Percentiles rank a stretch among this genome's conserved stretches.
phyloP scores from a whole-genome alignment of 2,888 invertebrate genomes.

The Byasa hedistus region DNA sequence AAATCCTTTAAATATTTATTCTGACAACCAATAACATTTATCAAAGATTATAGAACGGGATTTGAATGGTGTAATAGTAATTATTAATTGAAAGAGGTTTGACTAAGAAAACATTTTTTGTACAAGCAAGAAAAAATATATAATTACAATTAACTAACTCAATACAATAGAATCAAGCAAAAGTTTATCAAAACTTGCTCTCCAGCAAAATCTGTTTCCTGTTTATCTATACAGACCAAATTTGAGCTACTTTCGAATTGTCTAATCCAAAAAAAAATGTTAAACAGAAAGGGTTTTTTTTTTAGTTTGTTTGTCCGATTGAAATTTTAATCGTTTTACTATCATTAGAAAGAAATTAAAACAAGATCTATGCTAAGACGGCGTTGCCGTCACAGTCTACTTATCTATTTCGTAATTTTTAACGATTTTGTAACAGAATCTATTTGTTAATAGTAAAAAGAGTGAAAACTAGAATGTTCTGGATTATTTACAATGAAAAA shows the following conservation, averaged over 20 bases:
- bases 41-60: not conserved
- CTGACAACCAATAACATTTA: not conserved
- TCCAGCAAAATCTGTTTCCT: too few relatives aligned
- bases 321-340: not conserved
- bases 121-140: too few relatives aligned
- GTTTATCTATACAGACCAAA: too few relatives aligned
- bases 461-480: not conserved
- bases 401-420: conserved; percentile 18
- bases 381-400: conserved; percentile 21
- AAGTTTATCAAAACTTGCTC: too few relatives aligned
- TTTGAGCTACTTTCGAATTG: too few relatives aligned
- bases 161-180: too few relatives aligned
- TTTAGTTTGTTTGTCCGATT: too few relatives aligned
- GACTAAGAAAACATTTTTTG: too few relatives aligned
- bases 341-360: conserved; percentile 11
- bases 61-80: not conserved
- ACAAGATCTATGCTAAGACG: conserved; percentile 4
- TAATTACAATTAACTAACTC: too few relatives aligned
- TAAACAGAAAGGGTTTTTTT: too few relatives aligned
- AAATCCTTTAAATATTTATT: not conserved
- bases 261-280: too few relatives aligned
- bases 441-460: conserved; percentile 1
- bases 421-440: conserved; percentile 22
- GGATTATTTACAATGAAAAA: not conserved
- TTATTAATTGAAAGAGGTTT: too few relatives aligned